Evolutionary conservation across 2,888 invertebrate species (phyloP), one percentile per base, ranked within the genome.

Genomic region (Diploptera punctata): DNA sequence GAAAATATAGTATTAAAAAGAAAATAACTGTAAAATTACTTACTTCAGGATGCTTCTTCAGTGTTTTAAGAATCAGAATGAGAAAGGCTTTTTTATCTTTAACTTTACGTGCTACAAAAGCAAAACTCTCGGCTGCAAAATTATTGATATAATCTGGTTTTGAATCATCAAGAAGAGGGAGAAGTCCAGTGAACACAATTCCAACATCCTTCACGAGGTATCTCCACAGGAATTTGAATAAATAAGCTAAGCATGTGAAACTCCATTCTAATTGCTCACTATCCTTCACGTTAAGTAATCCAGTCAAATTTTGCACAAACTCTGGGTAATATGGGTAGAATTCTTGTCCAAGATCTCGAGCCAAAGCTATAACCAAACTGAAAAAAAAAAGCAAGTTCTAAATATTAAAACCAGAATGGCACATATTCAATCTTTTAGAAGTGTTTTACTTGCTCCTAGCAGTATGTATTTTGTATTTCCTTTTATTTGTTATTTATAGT

Each of bases 71-170:
- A 49, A 96, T 82, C 57, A 92, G 85, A 60, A 86, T 85, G 49
- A 97, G 82, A 81, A 97, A 91, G 67, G 88, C 88, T 33, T 89
- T 87, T 78, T 91, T 92, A 78, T 97, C 93, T 77, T 90, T 91
- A 13, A 95, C 91, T 86, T 95, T 95, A 76, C 98, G 87, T 2
- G 96, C 93, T 1, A 99, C 92, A 86, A 96, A 98, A 0, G 98
- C 93, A 86, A 98, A 98, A 82, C 97, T 94, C 84, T 98, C 97
- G 0, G 97, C 95, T 3, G 98, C 97, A 88, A 98, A 99, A 79
- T 93, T 93, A 77, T 93, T 92, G 24, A 98, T 91, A 80, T 97
- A 95, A 75, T 89, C 89, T 26, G 94, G 93, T 78, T 91, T 90
- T n/a, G 86, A 85, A 68, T 91, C 90, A 77, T 92, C 91, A 44